Conservation (phyloP, 2,113 vertebrate genomes). For the Electrona antarctica region DNA sequence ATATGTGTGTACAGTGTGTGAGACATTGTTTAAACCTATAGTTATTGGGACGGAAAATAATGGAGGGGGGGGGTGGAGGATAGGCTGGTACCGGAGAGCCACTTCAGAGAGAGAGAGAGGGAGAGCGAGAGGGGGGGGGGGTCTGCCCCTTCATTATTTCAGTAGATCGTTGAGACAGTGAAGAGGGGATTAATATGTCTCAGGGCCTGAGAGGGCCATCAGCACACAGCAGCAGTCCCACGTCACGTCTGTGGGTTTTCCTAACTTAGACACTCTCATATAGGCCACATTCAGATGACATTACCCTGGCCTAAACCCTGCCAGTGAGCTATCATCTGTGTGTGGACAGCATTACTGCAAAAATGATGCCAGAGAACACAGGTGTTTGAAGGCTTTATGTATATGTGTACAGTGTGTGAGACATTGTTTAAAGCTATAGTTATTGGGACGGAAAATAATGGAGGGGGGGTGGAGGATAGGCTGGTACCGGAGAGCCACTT, state of each 20-base stretch:
- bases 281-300: constrained; percentile 10
- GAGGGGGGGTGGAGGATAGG: constrained; percentile 1
- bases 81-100: constrained; percentile 64
- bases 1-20: neutral
- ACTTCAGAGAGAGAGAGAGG: constrained; percentile 28
- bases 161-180: constrained; percentile 60
- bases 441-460: constrained; percentile 69
- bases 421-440: constrained; percentile 67
- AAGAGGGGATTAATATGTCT: constrained; percentile 59
- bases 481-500: constrained; percentile 67
- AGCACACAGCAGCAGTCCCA: constrained; percentile 30
- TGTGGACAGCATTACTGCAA: too few relatives aligned
- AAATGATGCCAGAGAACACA: too few relatives aligned
- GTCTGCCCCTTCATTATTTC: constrained; percentile 61
- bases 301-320: constrained; percentile 7
- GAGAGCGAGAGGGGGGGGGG: constrained; percentile 23
- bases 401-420: constrained; percentile 15
- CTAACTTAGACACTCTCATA: constrained; percentile 29
- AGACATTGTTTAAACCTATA: constrained; percentile 67
- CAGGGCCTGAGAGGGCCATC: constrained; percentile 52
- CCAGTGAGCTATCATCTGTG: neutral
- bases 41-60: constrained; percentile 71
- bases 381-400: too few relatives aligned
- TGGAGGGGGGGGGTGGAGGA: neutral
- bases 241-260: constrained; percentile 51